Base-by-base conservation (phyloP, 2,888 invertebrate species). In the Troides aeacus region DNA sequence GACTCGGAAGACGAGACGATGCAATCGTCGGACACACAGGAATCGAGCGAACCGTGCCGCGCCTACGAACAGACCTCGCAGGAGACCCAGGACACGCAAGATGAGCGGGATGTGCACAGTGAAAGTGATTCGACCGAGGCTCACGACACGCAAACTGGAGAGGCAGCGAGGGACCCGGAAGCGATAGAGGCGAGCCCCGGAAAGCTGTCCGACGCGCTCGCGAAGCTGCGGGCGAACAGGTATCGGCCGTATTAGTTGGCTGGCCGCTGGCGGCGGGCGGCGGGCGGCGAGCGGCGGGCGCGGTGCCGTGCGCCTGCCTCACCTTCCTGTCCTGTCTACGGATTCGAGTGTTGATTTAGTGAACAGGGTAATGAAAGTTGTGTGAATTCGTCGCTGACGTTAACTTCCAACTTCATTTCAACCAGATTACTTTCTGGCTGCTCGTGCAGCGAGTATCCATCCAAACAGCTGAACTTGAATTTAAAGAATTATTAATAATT, bases 231-330 rank as follows among this genome's bases (percentile, higher is more conserved):
- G 21, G 82, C 77, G 12, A 80, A 84, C 67, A 77, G 89, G 65
- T 85, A 84, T 66, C 84, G 81, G 74, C 90, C 89, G 17, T 89
- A 90, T 76, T 90, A 79, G 82, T 10, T 15, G 53, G 53, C 53
- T 12, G 53, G 53, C 53, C 1, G 53, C 21, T 0, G 21, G 53
- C 53, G 18, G 53, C 53, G 53, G n/a, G 53, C 53, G 18, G 53
- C 21, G 21, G 21, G 53, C 53, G 18, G 53, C 53, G 53, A 15
- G 53, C 53, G n/a, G 39, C 39, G 39, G 39, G 7, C 39, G 39
- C 39, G 39, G 8, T 2, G 39, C 8, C 8, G 7, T 39, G 39
- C 39, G 39, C 39, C 1, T 0, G 39, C 39, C 1, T 0, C 8
- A 7, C 10, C 39, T 39, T 10, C 39, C 8, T 7, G 8, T 39